phyloP scores from a whole-genome alignment of 23 tunicate genomes.

The Styela clava region DNA sequence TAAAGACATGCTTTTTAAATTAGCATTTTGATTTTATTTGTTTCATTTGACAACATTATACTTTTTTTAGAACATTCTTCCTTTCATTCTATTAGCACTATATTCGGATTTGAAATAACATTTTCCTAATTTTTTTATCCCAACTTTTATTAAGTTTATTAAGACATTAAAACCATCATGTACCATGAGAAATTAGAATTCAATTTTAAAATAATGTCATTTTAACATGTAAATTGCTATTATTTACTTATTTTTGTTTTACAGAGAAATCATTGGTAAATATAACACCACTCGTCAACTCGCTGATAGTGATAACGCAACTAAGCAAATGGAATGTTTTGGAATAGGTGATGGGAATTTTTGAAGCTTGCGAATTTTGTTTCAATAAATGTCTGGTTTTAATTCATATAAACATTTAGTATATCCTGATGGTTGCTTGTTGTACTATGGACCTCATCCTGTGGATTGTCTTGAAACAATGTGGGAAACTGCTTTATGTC shows the following conservation, averaged over 20 bases:
- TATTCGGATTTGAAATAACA: not conserved
- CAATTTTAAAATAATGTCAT: no score
- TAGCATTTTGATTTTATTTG: not conserved
- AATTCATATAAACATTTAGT: conserved; percentile 21
- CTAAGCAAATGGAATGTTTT: conserved; percentile 14
- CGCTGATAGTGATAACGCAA: not conserved
- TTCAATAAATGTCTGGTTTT: no score
- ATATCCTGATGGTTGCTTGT: conserved; percentile 30
- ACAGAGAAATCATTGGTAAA: no score
- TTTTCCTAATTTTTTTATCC: no score
- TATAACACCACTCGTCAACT: no score
- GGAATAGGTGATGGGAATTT: no score
- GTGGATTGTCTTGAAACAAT: conserved; percentile 33
- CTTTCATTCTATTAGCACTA: not conserved
- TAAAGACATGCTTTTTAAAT: not conserved
- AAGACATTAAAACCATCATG: no score
- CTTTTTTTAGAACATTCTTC: not conserved
- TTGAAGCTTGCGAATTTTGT: no score
- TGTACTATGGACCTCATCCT: conserved; percentile 44
- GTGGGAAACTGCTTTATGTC: conserved; percentile 21
- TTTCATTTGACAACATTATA: not conserved
- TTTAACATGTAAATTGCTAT: no score
- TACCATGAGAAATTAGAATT: no score
- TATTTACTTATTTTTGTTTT: no score
- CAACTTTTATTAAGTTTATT: no score